Evolutionary conservation across 2,113 vertebrate genomes (phyloP), one percentile per base, ranked within the genome.

Genomic region (Corythoichthys haematopterus): DNA sequence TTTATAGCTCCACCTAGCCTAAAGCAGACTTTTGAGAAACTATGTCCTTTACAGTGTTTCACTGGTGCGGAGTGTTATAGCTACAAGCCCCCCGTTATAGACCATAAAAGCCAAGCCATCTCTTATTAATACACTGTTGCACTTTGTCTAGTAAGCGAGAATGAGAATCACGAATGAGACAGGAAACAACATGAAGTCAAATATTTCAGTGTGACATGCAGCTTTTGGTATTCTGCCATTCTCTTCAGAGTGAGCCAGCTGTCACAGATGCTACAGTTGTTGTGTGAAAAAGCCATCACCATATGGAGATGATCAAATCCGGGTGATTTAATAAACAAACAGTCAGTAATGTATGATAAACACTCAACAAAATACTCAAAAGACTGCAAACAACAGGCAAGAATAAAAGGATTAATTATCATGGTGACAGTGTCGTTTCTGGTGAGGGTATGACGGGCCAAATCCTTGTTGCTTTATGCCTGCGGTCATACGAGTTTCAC

Each of bases 181-280:
- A 12, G 40, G 58, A 61, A 20, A 43, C 5, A 20, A 60, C 38
- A 60, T 20, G 58, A 15, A 61, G 58, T 61, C n/a, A 4, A 43
- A 16, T 38, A 61, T 61, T 61, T 46, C 20, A 46, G 60, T 62
- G 1, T 62, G 40, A 46, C 40, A 45, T 10, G 20, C 40, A 7
- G 11, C 60, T 28, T 33, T 43, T 46, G 20, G 20, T 62, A 12
- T 62, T 62, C 4, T 62, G 43, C 43, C 43, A 46, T 62, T 62
- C n/a, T 43, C 40, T 20, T 46, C 4, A 13, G 60, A 33, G 40
- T 28, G n/a, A 33, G 60, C 43, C 60, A 62, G 60, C 60, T 46
- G 60, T 62, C 43, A 46, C 60, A 62, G 43, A 62, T 62, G n/a
- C 60, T 28, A 62, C 20, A 33, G 60, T 14, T n/a, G 60, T 46